phyloP scores from a whole-genome alignment of 2,113 vertebrate species.

The Rousettus leschenaultii region DNA sequence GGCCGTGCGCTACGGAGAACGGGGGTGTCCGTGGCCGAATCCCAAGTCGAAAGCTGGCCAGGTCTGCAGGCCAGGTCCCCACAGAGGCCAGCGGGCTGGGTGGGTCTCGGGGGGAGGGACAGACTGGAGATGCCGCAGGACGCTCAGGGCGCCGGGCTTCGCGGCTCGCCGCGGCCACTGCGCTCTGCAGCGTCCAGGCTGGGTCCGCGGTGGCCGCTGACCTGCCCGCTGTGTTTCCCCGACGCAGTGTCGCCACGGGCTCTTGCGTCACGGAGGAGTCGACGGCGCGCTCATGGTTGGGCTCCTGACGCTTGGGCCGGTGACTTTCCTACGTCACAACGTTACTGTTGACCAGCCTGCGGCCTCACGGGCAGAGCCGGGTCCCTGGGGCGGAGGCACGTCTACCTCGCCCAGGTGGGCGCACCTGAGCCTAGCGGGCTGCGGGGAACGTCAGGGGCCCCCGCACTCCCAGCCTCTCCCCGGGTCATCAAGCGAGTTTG shows the following conservation, averaged over 20 bases:
- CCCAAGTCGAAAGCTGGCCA: background rate
- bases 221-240: background rate
- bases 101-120: background rate
- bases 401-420: background rate
- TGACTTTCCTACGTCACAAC: background rate
- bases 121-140: background rate
- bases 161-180: too few species aligned
- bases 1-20: too few species aligned
- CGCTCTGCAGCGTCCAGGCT: too few species aligned
- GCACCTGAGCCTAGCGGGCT: rapidly evolving
- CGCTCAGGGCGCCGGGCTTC: background rate
- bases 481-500: rapidly evolving
- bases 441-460: background rate
- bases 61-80: background rate
- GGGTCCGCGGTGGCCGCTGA: too few species aligned
- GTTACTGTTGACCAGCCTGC: too few species aligned
- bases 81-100: too few species aligned
- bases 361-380: rapidly evolving
- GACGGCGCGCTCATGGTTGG: too few species aligned
- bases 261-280: background rate
- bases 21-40: background rate
- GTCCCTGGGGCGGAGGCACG: background rate
- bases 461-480: background rate
- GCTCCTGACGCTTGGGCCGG: background rate
- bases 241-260: background rate